phyloP scores from a whole-genome alignment of 2,888 invertebrate species.

The Erebia palarica region DNA sequence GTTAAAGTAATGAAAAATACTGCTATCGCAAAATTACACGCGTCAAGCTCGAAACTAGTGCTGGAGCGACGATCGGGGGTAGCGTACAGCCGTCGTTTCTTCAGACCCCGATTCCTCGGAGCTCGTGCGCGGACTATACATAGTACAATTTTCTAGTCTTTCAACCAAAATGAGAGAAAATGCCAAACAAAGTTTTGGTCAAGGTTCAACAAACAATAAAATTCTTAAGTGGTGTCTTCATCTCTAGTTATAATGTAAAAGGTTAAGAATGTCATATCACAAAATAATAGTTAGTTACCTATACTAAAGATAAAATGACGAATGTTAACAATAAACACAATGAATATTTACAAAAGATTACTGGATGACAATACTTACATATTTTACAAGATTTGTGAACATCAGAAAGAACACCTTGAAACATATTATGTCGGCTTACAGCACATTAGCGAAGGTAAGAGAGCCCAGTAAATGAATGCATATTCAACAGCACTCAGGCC shows the following conservation, averaged over 20 bases:
- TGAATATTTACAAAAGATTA: background rate
- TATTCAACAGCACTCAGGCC: background rate
- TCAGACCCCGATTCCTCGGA: too few species aligned
- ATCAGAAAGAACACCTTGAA: slow-evolving; percentile 7
- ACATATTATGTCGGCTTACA: background rate
- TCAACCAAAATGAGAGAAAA: too few species aligned
- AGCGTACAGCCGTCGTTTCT: too few species aligned
- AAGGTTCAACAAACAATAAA: too few species aligned
- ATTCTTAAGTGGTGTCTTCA: background rate
- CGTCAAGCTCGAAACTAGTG: too few species aligned
- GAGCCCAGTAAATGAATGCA: slow-evolving; percentile 7
- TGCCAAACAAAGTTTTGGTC: too few species aligned
- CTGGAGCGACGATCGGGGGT: too few species aligned
- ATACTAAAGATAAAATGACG: background rate
- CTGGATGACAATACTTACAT: background rate
- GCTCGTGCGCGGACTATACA: too few species aligned
- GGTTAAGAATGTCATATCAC: background rate
- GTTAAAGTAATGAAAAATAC: too few species aligned
- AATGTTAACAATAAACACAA: background rate
- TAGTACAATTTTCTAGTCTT: too few species aligned
- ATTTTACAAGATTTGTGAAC: background rate
- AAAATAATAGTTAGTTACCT: background rate
- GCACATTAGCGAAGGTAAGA: slow-evolving; percentile 8
- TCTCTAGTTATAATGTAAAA: background rate
- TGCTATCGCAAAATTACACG: too few species aligned